Evolutionary conservation across 2,888 invertebrate species (phyloP), one percentile per base, ranked within the genome.

Genomic region (Nipponacmea schrenckii): DNA sequence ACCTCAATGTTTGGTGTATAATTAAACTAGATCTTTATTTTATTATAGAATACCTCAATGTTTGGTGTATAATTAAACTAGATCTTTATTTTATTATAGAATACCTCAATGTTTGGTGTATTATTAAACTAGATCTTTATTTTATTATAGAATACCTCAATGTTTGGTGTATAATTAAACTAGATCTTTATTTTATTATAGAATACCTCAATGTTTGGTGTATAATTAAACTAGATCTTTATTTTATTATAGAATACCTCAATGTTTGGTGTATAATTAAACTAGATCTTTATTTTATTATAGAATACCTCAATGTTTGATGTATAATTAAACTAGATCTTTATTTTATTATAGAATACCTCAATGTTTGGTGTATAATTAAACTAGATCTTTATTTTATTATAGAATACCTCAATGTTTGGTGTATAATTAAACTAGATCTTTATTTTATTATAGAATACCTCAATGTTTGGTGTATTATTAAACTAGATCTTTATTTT

Each of bases 21-120:
- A n/a, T n/a, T n/a, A n/a, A n/a, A n/a, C n/a, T 39, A 10, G 10
- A 39, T 39, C 1, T 8, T 39, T 39, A 0, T 39, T 10, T 39
- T 5, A 62, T 80, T 76, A 27, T 74, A 84, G 87, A 86, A 92
- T 98, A 20, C 97, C 97, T 0, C 97, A 98, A 90, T 94, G 95
- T 0, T 90, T 99, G 68, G 91, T 94, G 7, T 94, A 95, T 89
- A 95, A n/a, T n/a, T n/a, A n/a, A n/a, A n/a, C n/a, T 39, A 10
- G 10, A 39, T 39, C 1, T 8, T 39, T 39, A 0, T 39, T 10
- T 39, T 5, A 62, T 80, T 76, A 27, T 74, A 84, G 87, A 86
- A 92, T 98, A 20, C 97, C 97, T 0, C 97, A 98, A 90, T 94
- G 95, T 0, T 90, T 99, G 68, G 91, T 94, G 7, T 94, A 95